These are phyloP conservation scores for Gephyroberyx darwinii DNA, from an alignment of 2,797 vertebrate species.

Conservation along the genomic window DNA sequence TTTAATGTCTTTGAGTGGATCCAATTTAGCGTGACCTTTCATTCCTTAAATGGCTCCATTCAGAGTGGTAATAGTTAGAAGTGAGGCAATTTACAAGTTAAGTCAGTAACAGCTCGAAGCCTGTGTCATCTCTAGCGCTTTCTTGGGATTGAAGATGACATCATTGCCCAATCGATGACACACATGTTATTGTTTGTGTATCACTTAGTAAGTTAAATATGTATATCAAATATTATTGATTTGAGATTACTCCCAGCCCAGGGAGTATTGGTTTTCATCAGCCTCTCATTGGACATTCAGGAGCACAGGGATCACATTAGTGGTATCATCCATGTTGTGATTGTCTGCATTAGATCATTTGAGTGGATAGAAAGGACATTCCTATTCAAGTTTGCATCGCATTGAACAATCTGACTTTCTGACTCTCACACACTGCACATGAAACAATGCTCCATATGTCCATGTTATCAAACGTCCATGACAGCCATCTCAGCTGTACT, in stretches of 20 bases:
- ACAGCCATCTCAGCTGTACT: no score
- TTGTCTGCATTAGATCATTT: neutral
- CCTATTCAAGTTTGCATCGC: neutral
- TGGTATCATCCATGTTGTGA: neutral
- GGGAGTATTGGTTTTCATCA: no score
- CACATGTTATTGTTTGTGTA: neutral
- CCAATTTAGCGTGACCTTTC: slow-evolving; percentile 57
- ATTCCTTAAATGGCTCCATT: slow-evolving; percentile 56
- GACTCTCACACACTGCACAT: neutral
- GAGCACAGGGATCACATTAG: neutral
- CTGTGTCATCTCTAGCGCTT: neutral
- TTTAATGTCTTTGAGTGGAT: slow-evolving; percentile 53
- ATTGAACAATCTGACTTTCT: neutral
- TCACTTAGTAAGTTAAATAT: neutral
- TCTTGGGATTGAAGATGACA: slow-evolving; percentile 17
- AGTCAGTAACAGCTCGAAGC: slow-evolving; percentile 30
- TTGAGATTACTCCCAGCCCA: no score
- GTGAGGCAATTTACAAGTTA: slow-evolving; percentile 25
- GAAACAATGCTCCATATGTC: neutral
- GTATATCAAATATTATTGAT: neutral
- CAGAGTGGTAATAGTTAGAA: slow-evolving; percentile 30
- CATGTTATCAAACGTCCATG: no score
- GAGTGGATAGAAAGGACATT: neutral
- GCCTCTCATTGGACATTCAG: no score
- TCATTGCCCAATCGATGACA: neutral